These are phyloP conservation scores for Scrobipalpa atriplicella DNA, from an alignment of 2,888 invertebrate genomes.

Conservation along the genomic window DNA sequence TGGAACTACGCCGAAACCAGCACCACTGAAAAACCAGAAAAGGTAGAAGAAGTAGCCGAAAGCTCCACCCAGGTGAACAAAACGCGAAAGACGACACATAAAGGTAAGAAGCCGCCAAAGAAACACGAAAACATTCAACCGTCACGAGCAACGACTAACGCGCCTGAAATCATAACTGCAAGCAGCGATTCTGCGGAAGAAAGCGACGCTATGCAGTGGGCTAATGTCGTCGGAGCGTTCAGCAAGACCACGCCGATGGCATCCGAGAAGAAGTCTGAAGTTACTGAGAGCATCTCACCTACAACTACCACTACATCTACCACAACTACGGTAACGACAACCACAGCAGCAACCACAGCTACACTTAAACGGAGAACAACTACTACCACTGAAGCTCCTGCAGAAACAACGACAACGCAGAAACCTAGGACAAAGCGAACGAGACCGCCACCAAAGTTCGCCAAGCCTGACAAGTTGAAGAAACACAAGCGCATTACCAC, in stretches of 20 bases:
- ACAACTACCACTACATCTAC: slow-evolving; percentile 44
- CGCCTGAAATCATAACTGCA: slow-evolving; percentile 70
- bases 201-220: slow-evolving; percentile 60
- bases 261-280: slow-evolving; percentile 47
- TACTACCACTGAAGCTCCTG: slow-evolving; percentile 41
- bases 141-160: slow-evolving; percentile 53
- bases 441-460: slow-evolving; percentile 67
- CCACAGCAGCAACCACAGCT: slow-evolving; percentile 35
- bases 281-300: slow-evolving; percentile 45
- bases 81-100: slow-evolving; percentile 47
- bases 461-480: slow-evolving; percentile 61
- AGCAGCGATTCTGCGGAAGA: slow-evolving; percentile 48
- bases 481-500: slow-evolving; percentile 69
- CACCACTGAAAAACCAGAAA: slow-evolving; percentile 40
- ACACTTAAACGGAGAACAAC: slow-evolving; percentile 36
- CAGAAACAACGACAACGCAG: slow-evolving; percentile 45
- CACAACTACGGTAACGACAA: slow-evolving; percentile 31
- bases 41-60: slow-evolving; percentile 36
- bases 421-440: slow-evolving; percentile 63
- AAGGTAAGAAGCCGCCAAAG: slow-evolving; percentile 55
- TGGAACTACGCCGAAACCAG: slow-evolving; percentile 50
- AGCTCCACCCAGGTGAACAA: slow-evolving; percentile 49
- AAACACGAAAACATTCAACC: slow-evolving; percentile 59
- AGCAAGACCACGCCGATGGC: slow-evolving; percentile 73
- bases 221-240: slow-evolving; percentile 65